A percentile compares a stretch with the other conserved stretches of the same genome.
These are phyloP conservation scores for Mesaphorura yosii DNA, from an alignment of 1,140 invertebrate genomes.

Conservation along the genomic window DNA sequence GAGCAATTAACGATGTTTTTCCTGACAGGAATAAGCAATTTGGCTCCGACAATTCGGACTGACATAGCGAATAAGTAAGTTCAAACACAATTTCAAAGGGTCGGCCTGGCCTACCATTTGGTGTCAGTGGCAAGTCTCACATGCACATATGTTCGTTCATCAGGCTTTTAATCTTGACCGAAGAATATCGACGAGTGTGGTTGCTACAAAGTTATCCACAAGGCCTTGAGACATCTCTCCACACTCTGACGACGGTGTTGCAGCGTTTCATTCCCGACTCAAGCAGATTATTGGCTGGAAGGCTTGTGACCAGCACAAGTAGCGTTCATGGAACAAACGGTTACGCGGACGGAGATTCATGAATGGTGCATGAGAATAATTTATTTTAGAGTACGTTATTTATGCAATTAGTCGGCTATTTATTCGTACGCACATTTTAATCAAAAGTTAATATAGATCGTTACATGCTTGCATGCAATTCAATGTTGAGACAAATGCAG, in stretches of 20 bases:
- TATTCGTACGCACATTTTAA: too few relatives aligned
- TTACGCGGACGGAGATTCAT: too few relatives aligned
- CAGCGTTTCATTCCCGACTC: constrained; percentile 44
- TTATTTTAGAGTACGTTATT: too few relatives aligned
- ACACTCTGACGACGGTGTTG: constrained; percentile 43
- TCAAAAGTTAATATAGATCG: too few relatives aligned
- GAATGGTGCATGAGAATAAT: too few relatives aligned
- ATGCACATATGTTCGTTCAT: constrained; percentile 6
- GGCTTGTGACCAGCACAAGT: too few relatives aligned
- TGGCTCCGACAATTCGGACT: constrained; percentile 49
- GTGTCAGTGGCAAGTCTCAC: constrained; percentile 1
- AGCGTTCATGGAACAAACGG: too few relatives aligned
- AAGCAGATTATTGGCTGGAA: constrained; percentile 19
- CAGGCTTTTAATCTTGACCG: constrained; percentile 45
- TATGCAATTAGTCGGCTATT: too few relatives aligned
- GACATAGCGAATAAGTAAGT: constrained; percentile 53
- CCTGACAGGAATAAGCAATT: constrained; percentile 43
- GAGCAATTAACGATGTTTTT: neutral
- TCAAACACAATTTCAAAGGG: neutral
- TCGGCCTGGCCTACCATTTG: neutral
- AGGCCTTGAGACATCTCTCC: constrained; percentile 44
- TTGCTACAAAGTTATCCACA: constrained; percentile 44
- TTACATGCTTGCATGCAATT: too few relatives aligned
- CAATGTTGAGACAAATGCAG: too few relatives aligned
- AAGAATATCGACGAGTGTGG: constrained; percentile 48